These are phyloP conservation scores for Peromyscus leucopus DNA, from an alignment of 2,113 vertebrate species.

Conservation along the genomic window DNA sequence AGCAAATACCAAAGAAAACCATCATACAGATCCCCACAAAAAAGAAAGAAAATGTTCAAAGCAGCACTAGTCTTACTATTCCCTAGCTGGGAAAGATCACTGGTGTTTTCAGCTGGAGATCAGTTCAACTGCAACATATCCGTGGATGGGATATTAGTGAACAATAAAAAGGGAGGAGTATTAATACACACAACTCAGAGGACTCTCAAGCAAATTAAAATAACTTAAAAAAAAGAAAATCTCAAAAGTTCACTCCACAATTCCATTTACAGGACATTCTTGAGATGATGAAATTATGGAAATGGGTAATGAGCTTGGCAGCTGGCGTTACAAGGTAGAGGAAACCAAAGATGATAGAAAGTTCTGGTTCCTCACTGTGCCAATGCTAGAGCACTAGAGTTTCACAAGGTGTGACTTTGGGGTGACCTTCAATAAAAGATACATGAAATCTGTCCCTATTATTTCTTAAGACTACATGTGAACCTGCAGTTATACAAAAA, in stretches of 20 bases:
- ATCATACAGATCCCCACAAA: not conserved
- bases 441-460: not conserved
- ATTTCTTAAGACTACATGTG: constrained; percentile 4
- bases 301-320: not conserved
- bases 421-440: not conserved
- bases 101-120: not conserved
- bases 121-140: not conserved
- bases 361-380: not conserved
- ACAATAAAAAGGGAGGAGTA: not conserved
- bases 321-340: not conserved
- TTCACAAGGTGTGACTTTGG: not conserved
- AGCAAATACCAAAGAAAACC: not conserved
- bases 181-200: not conserved
- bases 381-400: not conserved
- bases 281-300: not conserved
- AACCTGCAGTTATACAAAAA: not conserved
- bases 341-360: not conserved
- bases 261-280: not conserved
- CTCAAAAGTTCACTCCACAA: not conserved
- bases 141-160: not conserved
- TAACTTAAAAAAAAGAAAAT: not conserved
- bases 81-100: not conserved
- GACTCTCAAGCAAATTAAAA: not conserved
- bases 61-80: not conserved
- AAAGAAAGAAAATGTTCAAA: not conserved